These are phyloP conservation scores for Leguminivora glycinivorella DNA, from an alignment of 1,140 invertebrate genomes.

Conservation along the genomic window DNA sequence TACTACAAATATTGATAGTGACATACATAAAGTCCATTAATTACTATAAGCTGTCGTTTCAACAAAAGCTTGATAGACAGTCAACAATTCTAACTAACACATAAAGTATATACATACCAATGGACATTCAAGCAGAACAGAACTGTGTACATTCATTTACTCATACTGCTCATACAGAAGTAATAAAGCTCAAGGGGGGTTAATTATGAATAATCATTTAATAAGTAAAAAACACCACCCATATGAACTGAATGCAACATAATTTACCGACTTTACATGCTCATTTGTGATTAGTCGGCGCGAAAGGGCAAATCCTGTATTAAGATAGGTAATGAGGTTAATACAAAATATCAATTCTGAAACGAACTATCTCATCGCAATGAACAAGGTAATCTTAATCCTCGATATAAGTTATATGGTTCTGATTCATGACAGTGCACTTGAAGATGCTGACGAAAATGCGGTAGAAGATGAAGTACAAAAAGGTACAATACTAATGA, in stretches of 20 bases:
- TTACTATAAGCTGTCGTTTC: slow-evolving; percentile 7
- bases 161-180: slow-evolving; percentile 71
- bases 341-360: slow-evolving; percentile 52
- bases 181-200: slow-evolving; percentile 75
- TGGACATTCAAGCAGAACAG: slow-evolving; percentile 55
- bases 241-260: slow-evolving; percentile 75
- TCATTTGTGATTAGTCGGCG: slow-evolving; percentile 78
- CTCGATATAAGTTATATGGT: slow-evolving; percentile 54
- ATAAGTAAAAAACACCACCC: slow-evolving; percentile 73
- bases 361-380: slow-evolving; percentile 45
- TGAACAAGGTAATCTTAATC: slow-evolving; percentile 52
- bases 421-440: slow-evolving; percentile 48
- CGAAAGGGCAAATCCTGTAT: slow-evolving; percentile 79
- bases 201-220: slow-evolving; percentile 77
- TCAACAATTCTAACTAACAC: slow-evolving; percentile 41
- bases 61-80: slow-evolving; percentile 46
- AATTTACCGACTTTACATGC: slow-evolving; percentile 78
- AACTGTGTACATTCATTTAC: slow-evolving; percentile 63
- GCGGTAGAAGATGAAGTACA: slow-evolving; percentile 74
- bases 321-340: slow-evolving; percentile 80
- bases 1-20: neutral
- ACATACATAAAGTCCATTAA: neutral
- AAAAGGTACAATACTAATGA: slow-evolving; percentile 69
- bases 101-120: slow-evolving; percentile 14
- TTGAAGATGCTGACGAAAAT: slow-evolving; percentile 69